Conservation (phyloP, 2,113 vertebrate genomes). For the Herpetotheres cachinnans region DNA sequence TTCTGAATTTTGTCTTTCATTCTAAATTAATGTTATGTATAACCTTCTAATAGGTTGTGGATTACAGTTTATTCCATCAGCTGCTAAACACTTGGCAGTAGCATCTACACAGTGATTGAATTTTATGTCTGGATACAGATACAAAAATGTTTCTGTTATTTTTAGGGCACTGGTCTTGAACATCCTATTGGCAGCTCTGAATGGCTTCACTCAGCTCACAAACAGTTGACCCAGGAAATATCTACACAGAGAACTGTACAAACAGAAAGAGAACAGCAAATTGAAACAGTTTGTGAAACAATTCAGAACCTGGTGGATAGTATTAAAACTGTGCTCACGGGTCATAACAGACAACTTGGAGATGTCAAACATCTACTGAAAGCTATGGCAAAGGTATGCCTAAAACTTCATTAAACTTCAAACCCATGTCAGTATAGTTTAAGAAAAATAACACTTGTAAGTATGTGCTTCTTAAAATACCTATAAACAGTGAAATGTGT, state of each 20-base stretch:
- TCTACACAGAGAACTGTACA: constrained; percentile 81
- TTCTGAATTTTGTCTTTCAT: neutral
- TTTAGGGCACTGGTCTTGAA: constrained; percentile 86
- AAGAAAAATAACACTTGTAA: neutral
- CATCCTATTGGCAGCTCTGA: constrained; percentile 90
- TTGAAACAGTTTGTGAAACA: constrained; percentile 88
- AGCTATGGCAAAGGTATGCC: constrained; percentile 95
- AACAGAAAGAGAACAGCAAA: constrained; percentile 91
- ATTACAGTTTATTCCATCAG: neutral
- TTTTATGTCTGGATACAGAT: neutral
- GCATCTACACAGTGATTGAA: neutral
- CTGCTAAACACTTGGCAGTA: neutral
- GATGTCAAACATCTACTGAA: constrained; percentile 96
- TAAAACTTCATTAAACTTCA: neutral
- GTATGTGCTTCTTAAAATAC: neutral
- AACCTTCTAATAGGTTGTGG: neutral
- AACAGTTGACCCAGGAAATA: constrained; percentile 90
- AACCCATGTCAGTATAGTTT: neutral
- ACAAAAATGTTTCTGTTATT: neutral
- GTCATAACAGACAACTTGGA: constrained; percentile 92
- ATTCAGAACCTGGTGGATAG: constrained; percentile 93
- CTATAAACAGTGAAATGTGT: neutral
- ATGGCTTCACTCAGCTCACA: constrained; percentile 90
- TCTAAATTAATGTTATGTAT: neutral
- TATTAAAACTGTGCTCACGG: constrained; percentile 92